Evolutionary conservation across 2,888 invertebrate genomes (phyloP).

Genomic region (Panopea generosa): DNA sequence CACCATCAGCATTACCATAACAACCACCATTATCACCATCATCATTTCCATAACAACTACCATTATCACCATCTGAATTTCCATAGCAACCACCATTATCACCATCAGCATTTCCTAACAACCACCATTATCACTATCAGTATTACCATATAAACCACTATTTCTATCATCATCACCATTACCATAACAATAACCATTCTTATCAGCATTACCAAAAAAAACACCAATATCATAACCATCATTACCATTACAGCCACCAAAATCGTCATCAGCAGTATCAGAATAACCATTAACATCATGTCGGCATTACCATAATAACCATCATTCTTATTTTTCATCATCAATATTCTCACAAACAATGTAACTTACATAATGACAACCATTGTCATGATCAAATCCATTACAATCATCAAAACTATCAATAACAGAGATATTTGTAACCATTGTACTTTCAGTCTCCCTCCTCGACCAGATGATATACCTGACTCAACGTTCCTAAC

Average conservation of each 20-base stretch:
- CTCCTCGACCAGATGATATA: slow-evolving; percentile 53
- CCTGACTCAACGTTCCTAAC: slow-evolving; percentile 77
- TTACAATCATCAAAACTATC: neutral
- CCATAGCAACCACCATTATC: no score
- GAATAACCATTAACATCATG: neutral
- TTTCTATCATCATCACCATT: no score
- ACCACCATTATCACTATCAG: no score
- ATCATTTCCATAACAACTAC: no score
- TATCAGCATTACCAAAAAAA: no score
- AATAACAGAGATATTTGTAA: no score
- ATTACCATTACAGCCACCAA: neutral
- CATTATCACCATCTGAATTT: no score
- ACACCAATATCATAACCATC: neutral
- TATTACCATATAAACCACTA: no score
- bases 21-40: no score
- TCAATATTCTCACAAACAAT: neutral
- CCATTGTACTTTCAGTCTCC: slow-evolving; percentile 33
- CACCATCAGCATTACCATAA: no score
- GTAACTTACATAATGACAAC: neutral
- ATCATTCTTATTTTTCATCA: neutral
- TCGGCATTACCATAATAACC: neutral
- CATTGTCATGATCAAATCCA: neutral
- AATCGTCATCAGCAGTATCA: neutral
- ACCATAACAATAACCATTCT: no score
- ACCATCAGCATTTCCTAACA: no score